Evolutionary conservation across 2,888 invertebrate species (phyloP), one percentile per base, ranked within the genome.

Genomic region (Laspeyria flexula): DNA sequence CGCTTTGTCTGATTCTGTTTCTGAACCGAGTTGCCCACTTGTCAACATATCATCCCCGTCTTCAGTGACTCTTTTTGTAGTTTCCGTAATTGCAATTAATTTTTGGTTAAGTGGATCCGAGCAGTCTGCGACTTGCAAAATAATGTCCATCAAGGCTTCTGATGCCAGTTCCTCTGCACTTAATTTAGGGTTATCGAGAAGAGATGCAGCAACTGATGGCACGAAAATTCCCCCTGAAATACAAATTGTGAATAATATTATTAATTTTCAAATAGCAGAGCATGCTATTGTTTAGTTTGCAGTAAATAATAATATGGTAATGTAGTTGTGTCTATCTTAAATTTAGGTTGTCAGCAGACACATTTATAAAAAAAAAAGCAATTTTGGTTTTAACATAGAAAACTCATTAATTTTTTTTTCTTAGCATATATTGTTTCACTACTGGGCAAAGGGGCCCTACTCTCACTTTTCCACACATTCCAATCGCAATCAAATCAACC

Each of bases 81-180:
- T 86, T 73, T 89, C 87, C 33, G 86, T 81, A 55, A 90, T 78
- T 10, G 88, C 86, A 38, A 87, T 80, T 29, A 86, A 63, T 83
- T 80, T 94, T 84, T 92, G 93, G 61, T 93, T 93, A 11, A 94
- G 79, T 4, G 94, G 94, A 75, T 94, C 93, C 38, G 92, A 88
- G 21, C 93, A 93, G 59, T 93, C 93, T 4, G 92, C 85, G 67
- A 94, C 93, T 83, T 93, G 93, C 40, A 87, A 88, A 56, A 95
- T 82, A 38, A 95, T 90, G 78, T 96, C 96, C 93, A 95, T 94
- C 37, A 96, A 79, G 41, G 95, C 94, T 79, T 94, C 94, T 25
- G 94, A 94, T 45, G 94, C 93, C 43, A 96, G 79, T 71, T 95
- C 94, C 57, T 87, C 88, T 80, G 77, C 88, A 83, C 75, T 84